phyloP scores from a whole-genome alignment of 2,113 vertebrate genomes.

The Lamprotornis superbus region DNA sequence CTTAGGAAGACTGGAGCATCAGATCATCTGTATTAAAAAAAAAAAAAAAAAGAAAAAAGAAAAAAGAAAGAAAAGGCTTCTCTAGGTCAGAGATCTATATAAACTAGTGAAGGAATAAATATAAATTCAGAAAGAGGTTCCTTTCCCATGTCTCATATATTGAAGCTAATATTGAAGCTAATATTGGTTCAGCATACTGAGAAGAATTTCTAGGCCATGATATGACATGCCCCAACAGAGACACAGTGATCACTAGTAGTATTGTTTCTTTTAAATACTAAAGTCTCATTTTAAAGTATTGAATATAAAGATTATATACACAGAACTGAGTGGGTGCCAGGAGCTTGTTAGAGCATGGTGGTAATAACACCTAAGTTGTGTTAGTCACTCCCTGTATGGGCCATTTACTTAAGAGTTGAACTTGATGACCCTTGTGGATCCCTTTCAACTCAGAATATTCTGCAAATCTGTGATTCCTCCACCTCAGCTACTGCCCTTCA shows the following conservation, averaged over 20 bases:
- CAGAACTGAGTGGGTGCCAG: neutral
- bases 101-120: neutral
- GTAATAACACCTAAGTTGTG: no score
- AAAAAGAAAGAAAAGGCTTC: neutral
- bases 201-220: neutral
- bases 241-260: neutral
- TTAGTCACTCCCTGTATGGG: no score
- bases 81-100: neutral
- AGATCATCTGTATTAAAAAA: neutral
- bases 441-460: neutral
- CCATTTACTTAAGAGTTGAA: neutral
- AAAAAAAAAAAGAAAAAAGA: neutral
- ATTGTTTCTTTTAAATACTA: neutral
- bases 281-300: neutral
- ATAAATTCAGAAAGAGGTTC: neutral
- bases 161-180: neutral
- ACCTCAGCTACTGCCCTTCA: neutral
- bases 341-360: neutral
- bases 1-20: neutral
- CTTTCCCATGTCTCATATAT: neutral
- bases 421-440: neutral
- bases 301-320: neutral
- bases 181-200: neutral
- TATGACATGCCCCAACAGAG: neutral
- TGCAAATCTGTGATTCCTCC: neutral